Conservation (phyloP, 2,113 vertebrate genomes). For the Coptodon rendalli region DNA sequence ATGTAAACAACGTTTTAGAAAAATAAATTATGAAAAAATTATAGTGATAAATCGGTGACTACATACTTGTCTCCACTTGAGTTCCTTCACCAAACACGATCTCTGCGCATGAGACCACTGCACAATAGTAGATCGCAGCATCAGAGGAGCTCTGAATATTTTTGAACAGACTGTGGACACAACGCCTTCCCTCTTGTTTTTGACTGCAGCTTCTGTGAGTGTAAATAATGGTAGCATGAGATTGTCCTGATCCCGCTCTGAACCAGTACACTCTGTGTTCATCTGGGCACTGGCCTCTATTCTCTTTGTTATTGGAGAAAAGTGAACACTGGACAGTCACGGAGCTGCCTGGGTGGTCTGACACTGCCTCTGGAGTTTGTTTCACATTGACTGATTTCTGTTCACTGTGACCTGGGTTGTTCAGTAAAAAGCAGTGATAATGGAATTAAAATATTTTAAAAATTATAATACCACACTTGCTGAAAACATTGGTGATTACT, state of each 20-base stretch:
- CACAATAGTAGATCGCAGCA: background rate
- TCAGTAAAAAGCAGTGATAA: background rate
- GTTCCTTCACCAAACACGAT: background rate
- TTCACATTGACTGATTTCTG: background rate
- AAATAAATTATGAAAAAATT: no score
- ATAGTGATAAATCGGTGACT: no score
- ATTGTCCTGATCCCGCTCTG: background rate
- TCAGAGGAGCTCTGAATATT: background rate
- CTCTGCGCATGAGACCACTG: background rate
- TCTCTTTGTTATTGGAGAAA: background rate
- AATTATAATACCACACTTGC: background rate
- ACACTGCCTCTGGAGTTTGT: background rate
- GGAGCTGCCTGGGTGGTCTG: background rate
- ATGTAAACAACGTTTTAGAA: no score
- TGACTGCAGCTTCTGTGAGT: background rate
- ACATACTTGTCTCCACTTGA: background rate
- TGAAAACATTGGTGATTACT: background rate
- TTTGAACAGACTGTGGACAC: background rate
- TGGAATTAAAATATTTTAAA: background rate
- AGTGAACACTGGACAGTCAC: slow-evolving; percentile 39
- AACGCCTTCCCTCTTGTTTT: background rate
- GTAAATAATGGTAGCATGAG: background rate
- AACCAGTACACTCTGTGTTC: slow-evolving; percentile 23
- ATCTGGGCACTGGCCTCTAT: background rate
- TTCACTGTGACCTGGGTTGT: background rate